Evolutionary conservation across 2,113 vertebrate genomes (phyloP), one percentile per base, ranked within the genome.

Genomic region (cattle (Bos taurus)): DNA sequence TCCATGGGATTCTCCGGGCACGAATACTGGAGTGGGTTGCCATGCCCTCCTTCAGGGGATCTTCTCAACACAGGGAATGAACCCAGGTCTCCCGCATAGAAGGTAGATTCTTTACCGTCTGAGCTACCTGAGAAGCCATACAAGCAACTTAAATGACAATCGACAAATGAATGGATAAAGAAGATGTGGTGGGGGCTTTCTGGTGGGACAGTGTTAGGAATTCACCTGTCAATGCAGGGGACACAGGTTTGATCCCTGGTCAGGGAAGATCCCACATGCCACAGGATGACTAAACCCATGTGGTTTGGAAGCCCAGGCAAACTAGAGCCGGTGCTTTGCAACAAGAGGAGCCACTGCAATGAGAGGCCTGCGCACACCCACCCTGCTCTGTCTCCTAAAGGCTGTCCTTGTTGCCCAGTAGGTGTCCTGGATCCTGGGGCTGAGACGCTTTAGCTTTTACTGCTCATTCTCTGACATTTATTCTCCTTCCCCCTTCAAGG

Each of bases 291-390:
- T n/a, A 9, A n/a, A n/a, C 33, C 62, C 30, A 19, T 67, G 62
- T 2, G 62, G 33, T 67, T 16, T 19, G 15, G 62, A n/a, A 67
- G 62, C 7, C 7, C 16, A 67, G 4, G 33, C 33, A 9, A 67
- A n/a, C 0, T 17, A 67, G 33, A 67, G 1, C 62, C 7, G 0
- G 7, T 8, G 33, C 62, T 67, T n/a, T 19, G 33, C 1, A 0
- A n/a, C 33, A 30, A 9, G 62, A n/a, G 33, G 5, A n/a, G 62
- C 62, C 62, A n/a, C 7, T n/a, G 16, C 33, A 9, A 15, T 60
- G 62, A 9, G 33, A 67, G 16, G 62, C 62, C 62, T n/a, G 4
- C 16, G 60, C 60, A 33, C 17, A 6, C 30, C 30, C 16, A 16
- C 30, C 14, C 60, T 33, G 30, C 60, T 33, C 60, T 33, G 60